Evolutionary conservation across 2,888 invertebrate genomes (phyloP).

Genomic region (Philonicus albiceps): DNA sequence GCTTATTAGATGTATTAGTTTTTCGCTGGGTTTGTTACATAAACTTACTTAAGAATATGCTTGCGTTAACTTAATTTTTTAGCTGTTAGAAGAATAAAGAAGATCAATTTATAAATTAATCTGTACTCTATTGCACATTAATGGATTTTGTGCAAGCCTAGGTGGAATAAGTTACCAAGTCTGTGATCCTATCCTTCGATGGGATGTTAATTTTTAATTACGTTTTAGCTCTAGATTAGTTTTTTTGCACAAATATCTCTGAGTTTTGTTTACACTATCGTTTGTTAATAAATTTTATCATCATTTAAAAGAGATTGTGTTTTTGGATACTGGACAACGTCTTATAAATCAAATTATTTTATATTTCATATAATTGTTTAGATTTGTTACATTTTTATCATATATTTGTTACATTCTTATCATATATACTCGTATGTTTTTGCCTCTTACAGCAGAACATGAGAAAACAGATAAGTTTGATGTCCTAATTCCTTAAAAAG

Average conservation of each 20-base stretch:
- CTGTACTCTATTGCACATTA: slow-evolving; percentile 9
- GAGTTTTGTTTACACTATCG: neutral
- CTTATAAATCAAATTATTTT: neutral
- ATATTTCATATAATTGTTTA: no score
- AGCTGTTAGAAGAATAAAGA: neutral
- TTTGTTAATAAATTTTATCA: neutral
- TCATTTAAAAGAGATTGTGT: neutral
- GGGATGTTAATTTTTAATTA: slow-evolving; percentile 29
- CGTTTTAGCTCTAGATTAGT: neutral
- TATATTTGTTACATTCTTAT: no score
- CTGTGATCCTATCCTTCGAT: slow-evolving; percentile 49
- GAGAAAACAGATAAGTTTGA: no score
- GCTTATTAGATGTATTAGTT: neutral
- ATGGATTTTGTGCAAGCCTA: slow-evolving; percentile 44
- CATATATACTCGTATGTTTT: no score
- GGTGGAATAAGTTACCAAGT: slow-evolving; percentile 51
- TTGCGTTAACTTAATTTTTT: slow-evolving; percentile 2
- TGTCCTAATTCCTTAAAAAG: no score
- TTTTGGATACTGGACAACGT: neutral
- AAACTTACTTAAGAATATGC: neutral
- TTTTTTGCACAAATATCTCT: neutral
- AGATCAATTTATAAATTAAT: neutral
- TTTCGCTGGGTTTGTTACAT: neutral
- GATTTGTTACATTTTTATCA: no score
- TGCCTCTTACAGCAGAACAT: no score